phyloP scores from a whole-genome alignment of 2,888 invertebrate species.

The Holacanthella duospinosa region DNA sequence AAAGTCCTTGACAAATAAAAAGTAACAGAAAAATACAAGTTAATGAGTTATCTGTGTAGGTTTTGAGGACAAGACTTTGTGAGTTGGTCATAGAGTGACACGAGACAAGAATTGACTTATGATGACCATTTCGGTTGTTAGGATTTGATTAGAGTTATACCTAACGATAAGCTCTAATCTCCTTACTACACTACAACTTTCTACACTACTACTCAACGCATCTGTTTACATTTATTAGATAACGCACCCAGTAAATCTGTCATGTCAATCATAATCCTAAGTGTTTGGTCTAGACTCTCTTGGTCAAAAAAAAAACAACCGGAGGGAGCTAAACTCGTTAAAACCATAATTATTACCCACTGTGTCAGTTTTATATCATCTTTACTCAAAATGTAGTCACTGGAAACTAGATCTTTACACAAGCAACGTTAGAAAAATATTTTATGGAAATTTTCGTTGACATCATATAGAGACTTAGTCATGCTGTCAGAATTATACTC shows the following conservation, averaged over 20 bases:
- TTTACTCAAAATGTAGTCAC: not conserved
- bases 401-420: not conserved
- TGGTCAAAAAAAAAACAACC: not conserved
- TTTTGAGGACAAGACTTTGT: no score
- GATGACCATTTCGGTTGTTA: not conserved
- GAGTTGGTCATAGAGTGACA: no score
- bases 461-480: not conserved
- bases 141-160: not conserved
- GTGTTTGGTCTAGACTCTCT: conserved; percentile 1
- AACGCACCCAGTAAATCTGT: not conserved
- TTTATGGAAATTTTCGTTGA: not conserved
- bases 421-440: not conserved
- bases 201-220: not conserved
- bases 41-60: no score
- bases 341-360: not conserved
- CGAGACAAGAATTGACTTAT: no score
- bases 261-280: conserved; percentile 1
- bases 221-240: not conserved
- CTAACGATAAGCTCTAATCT: not conserved
- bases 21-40: no score
- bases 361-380: conserved; percentile 1
- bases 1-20: no score
- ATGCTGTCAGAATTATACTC: not conserved
- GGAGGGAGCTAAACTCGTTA: conserved; percentile 1
- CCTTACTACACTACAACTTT: not conserved